Percentiles rank a stretch among this genome's conserved stretches.
These are phyloP conservation scores for Xyliphius kryptos DNA, from an alignment of 2,113 vertebrate genomes.

Conservation along the genomic window DNA sequence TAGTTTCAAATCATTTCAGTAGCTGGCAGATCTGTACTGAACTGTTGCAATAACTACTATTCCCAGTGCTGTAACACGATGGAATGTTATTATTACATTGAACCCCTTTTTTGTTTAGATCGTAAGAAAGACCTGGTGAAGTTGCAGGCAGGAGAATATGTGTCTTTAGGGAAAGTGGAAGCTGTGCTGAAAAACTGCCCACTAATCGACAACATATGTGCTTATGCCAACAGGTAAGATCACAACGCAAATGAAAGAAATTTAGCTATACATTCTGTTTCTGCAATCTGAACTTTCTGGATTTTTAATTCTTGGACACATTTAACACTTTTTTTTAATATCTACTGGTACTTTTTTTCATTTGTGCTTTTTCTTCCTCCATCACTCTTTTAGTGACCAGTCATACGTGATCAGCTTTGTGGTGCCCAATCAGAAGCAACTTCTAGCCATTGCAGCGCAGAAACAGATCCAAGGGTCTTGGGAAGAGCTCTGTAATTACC, in stretches of 20 bases:
- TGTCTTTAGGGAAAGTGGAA: slow-evolving; percentile 95
- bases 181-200: slow-evolving; percentile 90
- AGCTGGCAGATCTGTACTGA: no score
- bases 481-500: slow-evolving; percentile 87
- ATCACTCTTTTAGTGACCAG: slow-evolving; percentile 73
- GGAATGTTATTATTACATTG: no score
- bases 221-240: slow-evolving; percentile 87
- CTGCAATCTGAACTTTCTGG: no score
- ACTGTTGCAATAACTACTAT: no score
- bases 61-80: no score
- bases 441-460: slow-evolving; percentile 74
- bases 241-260: background rate
- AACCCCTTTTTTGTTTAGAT: slow-evolving; percentile 71
- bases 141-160: slow-evolving; percentile 92
- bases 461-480: slow-evolving; percentile 73
- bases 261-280: background rate
- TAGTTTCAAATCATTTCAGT: no score
- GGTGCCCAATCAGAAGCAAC: slow-evolving; percentile 95
- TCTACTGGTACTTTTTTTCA: background rate
- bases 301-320: no score
- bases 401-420: slow-evolving; percentile 95
- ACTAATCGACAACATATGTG: slow-evolving; percentile 94
- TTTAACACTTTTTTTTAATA: background rate
- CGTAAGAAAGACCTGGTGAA: slow-evolving; percentile 98
- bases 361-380: background rate